phyloP scores from a whole-genome alignment of 2,888 invertebrate genomes.

The Pseudanteris insignis region DNA sequence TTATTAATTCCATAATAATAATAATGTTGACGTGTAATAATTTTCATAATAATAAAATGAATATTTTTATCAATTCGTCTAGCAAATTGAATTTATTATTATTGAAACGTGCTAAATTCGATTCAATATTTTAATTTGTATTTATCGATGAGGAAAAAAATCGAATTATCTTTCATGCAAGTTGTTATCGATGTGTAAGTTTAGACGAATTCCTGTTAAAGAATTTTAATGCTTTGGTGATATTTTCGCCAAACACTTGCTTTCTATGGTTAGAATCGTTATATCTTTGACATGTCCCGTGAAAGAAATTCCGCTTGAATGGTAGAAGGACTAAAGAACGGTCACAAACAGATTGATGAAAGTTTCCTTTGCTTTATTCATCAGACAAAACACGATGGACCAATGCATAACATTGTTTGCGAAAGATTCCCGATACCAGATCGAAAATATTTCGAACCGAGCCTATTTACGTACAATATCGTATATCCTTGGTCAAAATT shows the following conservation, averaged over 20 bases:
- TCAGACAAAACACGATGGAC: conserved; percentile 2
- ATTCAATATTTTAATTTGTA: neutral
- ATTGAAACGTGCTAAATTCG: neutral
- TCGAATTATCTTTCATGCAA: neutral
- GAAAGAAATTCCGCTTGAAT: conserved; percentile 24
- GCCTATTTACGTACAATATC: too few species aligned
- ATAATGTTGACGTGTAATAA: too few species aligned
- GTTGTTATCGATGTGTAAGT: too few species aligned
- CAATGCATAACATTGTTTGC: conserved; percentile 10
- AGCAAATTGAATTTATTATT: too few species aligned
- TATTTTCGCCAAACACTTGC: conserved; percentile 11
- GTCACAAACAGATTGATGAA: conserved; percentile 13
- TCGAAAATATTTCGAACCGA: too few species aligned
- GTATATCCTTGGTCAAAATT: too few species aligned
- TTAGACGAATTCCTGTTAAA: too few species aligned
- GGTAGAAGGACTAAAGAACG: conserved; percentile 8
- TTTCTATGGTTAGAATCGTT: conserved; percentile 16
- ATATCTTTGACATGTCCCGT: conserved; percentile 7
- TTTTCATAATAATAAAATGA: too few species aligned
- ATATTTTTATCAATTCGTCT: too few species aligned
- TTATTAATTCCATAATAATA: too few species aligned
- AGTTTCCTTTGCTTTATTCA: conserved; percentile 13
- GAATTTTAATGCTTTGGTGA: neutral
- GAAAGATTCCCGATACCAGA: conserved; percentile 1
- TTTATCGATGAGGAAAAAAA: neutral